Evolutionary conservation across 2,113 vertebrate species (phyloP).

Genomic region (Paraplagusia blochii): DNA sequence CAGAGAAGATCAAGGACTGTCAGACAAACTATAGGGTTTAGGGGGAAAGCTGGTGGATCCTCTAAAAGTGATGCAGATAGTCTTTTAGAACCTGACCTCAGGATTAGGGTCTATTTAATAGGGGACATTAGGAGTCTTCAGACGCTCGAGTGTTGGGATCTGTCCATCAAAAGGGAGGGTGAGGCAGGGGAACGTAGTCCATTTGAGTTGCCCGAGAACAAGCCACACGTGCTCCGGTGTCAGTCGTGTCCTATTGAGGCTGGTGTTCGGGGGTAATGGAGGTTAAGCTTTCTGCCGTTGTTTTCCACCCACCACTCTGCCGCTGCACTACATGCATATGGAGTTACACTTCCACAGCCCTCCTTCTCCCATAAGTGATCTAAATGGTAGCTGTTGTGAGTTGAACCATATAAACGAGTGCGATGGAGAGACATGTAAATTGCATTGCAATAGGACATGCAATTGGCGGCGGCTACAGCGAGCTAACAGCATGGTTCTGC

Average conservation of each 20-base stretch:
- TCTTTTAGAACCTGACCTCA: constrained; percentile 84
- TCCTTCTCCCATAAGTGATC: constrained; percentile 42
- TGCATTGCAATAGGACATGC: constrained; percentile 54
- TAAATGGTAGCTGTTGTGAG: constrained; percentile 64
- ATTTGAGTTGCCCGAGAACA: constrained; percentile 62
- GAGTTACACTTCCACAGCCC: constrained; percentile 26
- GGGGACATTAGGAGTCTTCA: constrained; percentile 79
- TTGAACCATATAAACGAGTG: constrained; percentile 69
- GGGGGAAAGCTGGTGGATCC: constrained; percentile 8
- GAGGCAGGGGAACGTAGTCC: constrained; percentile 36
- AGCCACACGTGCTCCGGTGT: constrained; percentile 61
- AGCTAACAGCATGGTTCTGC: constrained; percentile 58
- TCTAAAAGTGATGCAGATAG: constrained; percentile 59
- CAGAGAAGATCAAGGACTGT: constrained; percentile 30
- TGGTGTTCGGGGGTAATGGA: constrained; percentile 39
- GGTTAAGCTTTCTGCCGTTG: constrained; percentile 52
- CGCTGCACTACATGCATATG: constrained; percentile 24
- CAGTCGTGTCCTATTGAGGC: constrained; percentile 49
- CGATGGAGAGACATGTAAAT: constrained; percentile 74
- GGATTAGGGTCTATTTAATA: constrained; percentile 77
- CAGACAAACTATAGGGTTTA: constrained; percentile 40
- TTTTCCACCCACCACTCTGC: constrained; percentile 39
- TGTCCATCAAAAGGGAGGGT: constrained; percentile 76
- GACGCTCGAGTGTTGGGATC: constrained; percentile 74
- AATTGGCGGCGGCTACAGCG: constrained; percentile 49